A percentile compares a stretch with the other conserved stretches of the same genome.
phyloP scores from a whole-genome alignment of 2,797 vertebrate species.

The Melanotaenia pygmaea region DNA sequence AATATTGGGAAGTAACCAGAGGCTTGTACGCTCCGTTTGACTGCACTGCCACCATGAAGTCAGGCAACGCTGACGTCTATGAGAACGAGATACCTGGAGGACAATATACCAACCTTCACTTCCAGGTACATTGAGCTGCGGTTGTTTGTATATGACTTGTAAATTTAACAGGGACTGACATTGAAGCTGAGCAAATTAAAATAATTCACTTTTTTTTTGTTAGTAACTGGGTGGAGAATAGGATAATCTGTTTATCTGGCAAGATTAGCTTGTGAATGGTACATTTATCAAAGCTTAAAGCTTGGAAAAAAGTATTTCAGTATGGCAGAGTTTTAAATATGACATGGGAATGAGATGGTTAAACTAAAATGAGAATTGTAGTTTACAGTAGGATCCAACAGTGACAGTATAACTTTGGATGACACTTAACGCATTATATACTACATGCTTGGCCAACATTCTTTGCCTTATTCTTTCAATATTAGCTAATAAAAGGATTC shows the following conservation, averaged over 20 bases:
- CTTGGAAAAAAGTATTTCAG: too few relatives aligned
- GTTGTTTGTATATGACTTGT: background rate
- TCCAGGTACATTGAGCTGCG: slow-evolving; percentile 72
- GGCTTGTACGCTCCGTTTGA: slow-evolving; percentile 94
- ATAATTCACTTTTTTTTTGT: background rate
- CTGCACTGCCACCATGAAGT: slow-evolving; percentile 99
- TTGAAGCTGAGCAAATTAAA: too few relatives aligned
- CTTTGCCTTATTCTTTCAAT: slow-evolving; percentile 5
- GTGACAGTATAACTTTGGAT: slow-evolving; percentile 21
- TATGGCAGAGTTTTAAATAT: too few relatives aligned
- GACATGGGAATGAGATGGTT: too few relatives aligned
- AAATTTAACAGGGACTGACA: too few relatives aligned
- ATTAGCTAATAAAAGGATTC: background rate
- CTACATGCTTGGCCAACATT: slow-evolving; percentile 11
- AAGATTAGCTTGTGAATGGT: background rate
- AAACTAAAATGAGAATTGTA: too few relatives aligned
- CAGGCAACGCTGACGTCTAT: slow-evolving; percentile 94
- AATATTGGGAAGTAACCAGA: slow-evolving; percentile 95
- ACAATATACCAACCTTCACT: slow-evolving; percentile 98
- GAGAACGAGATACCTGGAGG: slow-evolving; percentile 98
- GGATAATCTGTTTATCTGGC: slow-evolving; percentile 11
- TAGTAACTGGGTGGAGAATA: background rate
- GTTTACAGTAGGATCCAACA: background rate
- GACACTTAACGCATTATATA: slow-evolving; percentile 29
- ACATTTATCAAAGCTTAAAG: too few relatives aligned